A percentile compares a stretch with the other conserved stretches of the same genome.
Conservation (phyloP, 2,888 invertebrate genomes). For the Colostygia pectinataria region DNA sequence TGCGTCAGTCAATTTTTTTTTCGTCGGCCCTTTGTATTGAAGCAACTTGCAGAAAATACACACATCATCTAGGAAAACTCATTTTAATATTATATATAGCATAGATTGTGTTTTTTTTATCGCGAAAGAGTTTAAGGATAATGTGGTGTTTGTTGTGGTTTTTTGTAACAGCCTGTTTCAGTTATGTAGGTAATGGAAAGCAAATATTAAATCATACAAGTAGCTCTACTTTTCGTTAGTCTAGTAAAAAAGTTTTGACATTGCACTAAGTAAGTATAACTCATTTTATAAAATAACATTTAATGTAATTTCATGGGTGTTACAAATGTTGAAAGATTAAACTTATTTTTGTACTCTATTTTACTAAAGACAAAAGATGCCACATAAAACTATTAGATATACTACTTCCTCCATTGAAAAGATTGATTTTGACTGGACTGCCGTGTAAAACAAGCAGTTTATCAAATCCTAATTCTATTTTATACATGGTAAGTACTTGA, state of each 20-base stretch:
- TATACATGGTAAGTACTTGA: no score
- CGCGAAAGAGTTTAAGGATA: background rate
- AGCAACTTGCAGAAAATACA: slow-evolving; percentile 55
- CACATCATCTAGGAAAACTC: slow-evolving; percentile 47
- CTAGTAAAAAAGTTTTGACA: no score
- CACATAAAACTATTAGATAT: no score
- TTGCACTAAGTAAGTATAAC: no score
- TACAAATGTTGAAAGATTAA: no score
- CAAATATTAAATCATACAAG: slow-evolving; percentile 9
- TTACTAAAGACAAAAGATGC: no score
- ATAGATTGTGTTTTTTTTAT: slow-evolving; percentile 37
- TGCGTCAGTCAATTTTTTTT: slow-evolving; percentile 62
- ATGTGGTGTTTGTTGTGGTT: slow-evolving; percentile 12
- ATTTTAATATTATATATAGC: slow-evolving; percentile 38
- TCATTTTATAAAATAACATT: no score
- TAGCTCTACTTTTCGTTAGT: background rate
- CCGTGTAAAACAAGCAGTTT: slow-evolving; percentile 11
- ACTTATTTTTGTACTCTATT: no score
- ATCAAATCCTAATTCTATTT: slow-evolving; percentile 10
- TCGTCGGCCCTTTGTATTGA: slow-evolving; percentile 49
- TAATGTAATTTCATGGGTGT: no score
- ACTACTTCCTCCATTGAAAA: no score
- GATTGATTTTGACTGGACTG: no score
- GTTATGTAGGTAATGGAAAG: background rate
- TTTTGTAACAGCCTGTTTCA: slow-evolving; percentile 2